Conservation (phyloP, 2,797 vertebrate genomes). For the Danio kyathit region DNA sequence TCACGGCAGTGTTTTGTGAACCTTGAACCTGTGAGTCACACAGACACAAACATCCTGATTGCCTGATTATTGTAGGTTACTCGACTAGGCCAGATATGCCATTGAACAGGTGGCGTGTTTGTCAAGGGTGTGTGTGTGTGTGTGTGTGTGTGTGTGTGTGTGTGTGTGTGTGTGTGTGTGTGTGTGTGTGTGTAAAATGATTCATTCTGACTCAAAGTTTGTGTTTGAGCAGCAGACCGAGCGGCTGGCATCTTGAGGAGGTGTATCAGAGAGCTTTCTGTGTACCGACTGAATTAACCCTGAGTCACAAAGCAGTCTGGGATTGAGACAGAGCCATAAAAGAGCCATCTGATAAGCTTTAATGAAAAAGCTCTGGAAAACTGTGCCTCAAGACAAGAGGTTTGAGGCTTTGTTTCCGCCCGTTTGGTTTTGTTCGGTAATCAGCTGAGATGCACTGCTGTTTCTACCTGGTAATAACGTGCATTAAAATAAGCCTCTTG, state of each 20-base stretch:
- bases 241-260: constrained; percentile 37
- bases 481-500: too few species aligned
- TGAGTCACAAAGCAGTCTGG: constrained; percentile 53
- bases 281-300: constrained; percentile 44
- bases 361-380: constrained; percentile 31
- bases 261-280: constrained; percentile 42
- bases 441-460: too few species aligned
- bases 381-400: neutral
- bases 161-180: constrained; percentile 35
- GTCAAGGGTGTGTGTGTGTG: constrained; percentile 45
- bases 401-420: neutral
- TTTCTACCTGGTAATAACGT: too few species aligned
- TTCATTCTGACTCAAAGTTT: constrained; percentile 71
- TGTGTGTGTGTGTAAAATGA: constrained; percentile 31
- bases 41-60: constrained; percentile 28
- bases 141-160: constrained; percentile 47
- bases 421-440: too few species aligned
- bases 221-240: constrained; percentile 64
- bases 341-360: constrained; percentile 33
- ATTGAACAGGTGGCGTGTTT: constrained; percentile 48
- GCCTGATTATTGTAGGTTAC: constrained; percentile 40
- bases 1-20: constrained; percentile 39
- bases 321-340: constrained; percentile 39
- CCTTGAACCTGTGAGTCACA: constrained; percentile 32
- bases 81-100: constrained; percentile 45